Percentiles rank a stretch among this genome's conserved stretches.
Evolutionary conservation across 2,888 invertebrate genomes (phyloP).

Genomic region (Cryptocephalus primarius): DNA sequence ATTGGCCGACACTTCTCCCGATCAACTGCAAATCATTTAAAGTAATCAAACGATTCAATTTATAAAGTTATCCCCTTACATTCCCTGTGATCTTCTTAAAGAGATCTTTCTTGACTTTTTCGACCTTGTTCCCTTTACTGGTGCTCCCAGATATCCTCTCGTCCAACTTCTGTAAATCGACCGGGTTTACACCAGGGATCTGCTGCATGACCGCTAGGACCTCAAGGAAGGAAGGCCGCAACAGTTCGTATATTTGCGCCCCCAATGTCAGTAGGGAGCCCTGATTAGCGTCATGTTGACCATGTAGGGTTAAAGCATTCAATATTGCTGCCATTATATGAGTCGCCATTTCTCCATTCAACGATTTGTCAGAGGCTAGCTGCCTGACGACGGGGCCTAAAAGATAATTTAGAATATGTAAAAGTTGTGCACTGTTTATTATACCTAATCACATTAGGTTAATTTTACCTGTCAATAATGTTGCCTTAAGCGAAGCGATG

Average conservation of each 20-base stretch:
- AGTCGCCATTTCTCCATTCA: constrained; percentile 55
- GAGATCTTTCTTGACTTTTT: constrained; percentile 82
- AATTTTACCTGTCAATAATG: constrained; percentile 39
- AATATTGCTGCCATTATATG: constrained; percentile 64
- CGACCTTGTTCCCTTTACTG: constrained; percentile 66
- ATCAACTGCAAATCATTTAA: constrained; percentile 49
- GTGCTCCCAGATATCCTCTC: constrained; percentile 62
- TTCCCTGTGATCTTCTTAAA: constrained; percentile 81
- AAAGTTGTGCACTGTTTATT: no score
- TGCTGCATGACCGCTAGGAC: constrained; percentile 61
- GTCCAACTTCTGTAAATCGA: constrained; percentile 74
- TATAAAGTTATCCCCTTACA: constrained; percentile 37
- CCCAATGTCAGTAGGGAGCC: constrained; percentile 69
- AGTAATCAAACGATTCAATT: background rate
- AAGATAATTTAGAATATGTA: background rate
- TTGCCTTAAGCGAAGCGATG: constrained; percentile 69
- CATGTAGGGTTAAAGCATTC: constrained; percentile 69
- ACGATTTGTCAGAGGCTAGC: constrained; percentile 49
- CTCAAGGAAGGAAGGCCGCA: constrained; percentile 66
- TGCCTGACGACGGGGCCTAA: constrained; percentile 56
- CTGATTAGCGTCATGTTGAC: constrained; percentile 84
- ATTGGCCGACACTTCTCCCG: constrained; percentile 74
- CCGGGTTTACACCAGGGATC: constrained; percentile 71
- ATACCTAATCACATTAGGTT: background rate
- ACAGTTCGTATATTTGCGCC: constrained; percentile 74